Base-by-base conservation (phyloP, 1,140 invertebrate species). In the Centruroides sculpturatus region DNA sequence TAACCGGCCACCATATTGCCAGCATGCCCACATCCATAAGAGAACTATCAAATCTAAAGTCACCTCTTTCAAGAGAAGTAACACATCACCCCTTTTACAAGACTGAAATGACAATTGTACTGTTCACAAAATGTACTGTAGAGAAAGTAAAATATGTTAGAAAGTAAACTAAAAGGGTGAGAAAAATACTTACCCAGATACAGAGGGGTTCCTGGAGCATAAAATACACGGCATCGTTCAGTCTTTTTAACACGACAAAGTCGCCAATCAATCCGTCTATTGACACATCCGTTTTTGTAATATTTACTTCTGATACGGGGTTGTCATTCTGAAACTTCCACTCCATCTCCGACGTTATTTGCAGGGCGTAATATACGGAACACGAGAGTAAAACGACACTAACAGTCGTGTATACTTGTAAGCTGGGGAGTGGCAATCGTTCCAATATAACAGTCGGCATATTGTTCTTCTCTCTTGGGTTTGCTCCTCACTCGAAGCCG, bases 371-470 rank as follows among this genome's bases (percentile, higher is more conserved):
- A 69, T 87, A 89, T 54, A 90, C 71, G 36, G 86, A 86, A 67
- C 81, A 82, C 13, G 83, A 84, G 36, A 90, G 74, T 55, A 88
- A 76, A 51, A 83, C 69, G 48, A 87, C 80, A 76, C 86, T 89
- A 60, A 86, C 77, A 52, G 80, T 78, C 49, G 86, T 83, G 69
- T 92, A 92, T 66, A 83, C 81, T 70, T 82, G 82, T 65, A 91
- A 78, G 74, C 84, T 90, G 35, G 88, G 87, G 69, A 90, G 77
- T 66, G 87, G 87, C 68, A 91, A 75, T 67, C 87, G 80, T 69
- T 89, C 86, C 68, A 89, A 73, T 66, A 86, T 75, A 71, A 86
- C 81, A 66, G 86, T 82, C 69, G 87, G 86, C 87, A 89, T 91
- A 36, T 36, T 53, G 41, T 8, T 41, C 0, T 41, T 6, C 41